Evolutionary conservation across 2,888 invertebrate species (phyloP).

Genomic region (Chrysopilus asiliformis): DNA sequence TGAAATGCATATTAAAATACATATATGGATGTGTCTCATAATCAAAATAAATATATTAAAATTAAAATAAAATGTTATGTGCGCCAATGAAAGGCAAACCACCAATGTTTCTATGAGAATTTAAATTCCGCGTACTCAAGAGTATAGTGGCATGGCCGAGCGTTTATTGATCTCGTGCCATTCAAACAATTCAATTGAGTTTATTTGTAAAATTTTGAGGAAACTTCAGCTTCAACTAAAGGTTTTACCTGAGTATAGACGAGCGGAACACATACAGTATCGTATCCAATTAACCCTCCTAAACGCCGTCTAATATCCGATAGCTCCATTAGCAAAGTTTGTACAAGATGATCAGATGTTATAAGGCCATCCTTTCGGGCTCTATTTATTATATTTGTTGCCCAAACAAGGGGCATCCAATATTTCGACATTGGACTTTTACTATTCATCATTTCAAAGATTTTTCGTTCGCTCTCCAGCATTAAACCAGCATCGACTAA

Average conservation of each 20-base stretch:
- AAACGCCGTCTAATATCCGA: slow-evolving; percentile 75
- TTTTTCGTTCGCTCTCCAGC: slow-evolving; percentile 83
- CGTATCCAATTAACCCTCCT: slow-evolving; percentile 77
- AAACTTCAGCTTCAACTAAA: background rate
- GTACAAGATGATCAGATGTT: slow-evolving; percentile 81
- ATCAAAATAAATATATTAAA: too few relatives aligned
- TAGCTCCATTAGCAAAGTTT: slow-evolving; percentile 76
- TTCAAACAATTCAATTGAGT: background rate
- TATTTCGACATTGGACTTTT: slow-evolving; percentile 84
- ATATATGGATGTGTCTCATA: too few relatives aligned
- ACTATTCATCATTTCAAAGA: slow-evolving; percentile 79
- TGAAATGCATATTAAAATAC: too few relatives aligned
- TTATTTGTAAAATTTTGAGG: slow-evolving; percentile 2
- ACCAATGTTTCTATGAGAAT: too few relatives aligned
- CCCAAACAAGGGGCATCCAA: slow-evolving; percentile 91
- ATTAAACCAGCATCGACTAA: slow-evolving; percentile 83
- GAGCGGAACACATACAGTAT: slow-evolving; percentile 82
- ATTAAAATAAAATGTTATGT: too few relatives aligned
- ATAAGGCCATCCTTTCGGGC: slow-evolving; percentile 75
- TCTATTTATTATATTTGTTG: slow-evolving; percentile 79
- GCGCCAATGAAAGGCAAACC: too few relatives aligned
- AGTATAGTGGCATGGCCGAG: too few relatives aligned
- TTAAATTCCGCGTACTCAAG: too few relatives aligned
- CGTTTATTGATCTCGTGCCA: slow-evolving; percentile 8
- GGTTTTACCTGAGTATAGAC: slow-evolving; percentile 75